Evolutionary conservation across 1,140 invertebrate species (phyloP), one percentile per base, ranked within the genome.

Genomic region (Leguminivora glycinivorella): DNA sequence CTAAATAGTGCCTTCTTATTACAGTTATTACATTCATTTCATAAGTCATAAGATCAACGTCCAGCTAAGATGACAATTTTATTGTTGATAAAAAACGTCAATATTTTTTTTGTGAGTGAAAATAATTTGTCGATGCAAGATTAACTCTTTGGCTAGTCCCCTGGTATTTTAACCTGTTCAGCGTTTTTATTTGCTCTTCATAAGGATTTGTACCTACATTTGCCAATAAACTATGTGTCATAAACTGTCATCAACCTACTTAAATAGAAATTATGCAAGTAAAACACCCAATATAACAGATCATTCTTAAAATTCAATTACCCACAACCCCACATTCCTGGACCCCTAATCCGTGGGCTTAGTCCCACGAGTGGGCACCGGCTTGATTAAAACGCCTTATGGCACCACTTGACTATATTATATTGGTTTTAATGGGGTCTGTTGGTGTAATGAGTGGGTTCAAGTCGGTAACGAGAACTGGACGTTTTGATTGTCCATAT

Each of bases 371-470:
- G 75, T 76, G 73, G 73, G 47, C 24, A 52, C 38, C 31, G 34
- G 22, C 34, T 76, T 76, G 66, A 83, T 83, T 83, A 80, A 78
- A 79, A 78, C 47, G 70, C 84, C 83, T 73, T 82, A 83, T 87
- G 84, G 74, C 74, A 72, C 67, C 69, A 60, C 75, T 79, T 73
- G 70, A 58, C 52, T 34, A 52, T 63, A 69, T 52, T 25, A 38
- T 24, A 67, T 43, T 67, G 31, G 66, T 40, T 67, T 67, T 40
- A 22, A 63, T 63, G 58, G 25, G 25, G 58, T 63, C 29, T 60
- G 26, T 7, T 29, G 26, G n/a, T 63, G 14, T 22, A 17, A 43
- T 43, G 14, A 43, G 14, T 43, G 14, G 0, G 5, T 43, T 2
- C 12, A 34, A 14, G 38, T 40, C 12, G 14, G 12, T 43, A 14